phyloP scores from a whole-genome alignment of 1,140 invertebrate genomes.

The Drosophila auraria region DNA sequence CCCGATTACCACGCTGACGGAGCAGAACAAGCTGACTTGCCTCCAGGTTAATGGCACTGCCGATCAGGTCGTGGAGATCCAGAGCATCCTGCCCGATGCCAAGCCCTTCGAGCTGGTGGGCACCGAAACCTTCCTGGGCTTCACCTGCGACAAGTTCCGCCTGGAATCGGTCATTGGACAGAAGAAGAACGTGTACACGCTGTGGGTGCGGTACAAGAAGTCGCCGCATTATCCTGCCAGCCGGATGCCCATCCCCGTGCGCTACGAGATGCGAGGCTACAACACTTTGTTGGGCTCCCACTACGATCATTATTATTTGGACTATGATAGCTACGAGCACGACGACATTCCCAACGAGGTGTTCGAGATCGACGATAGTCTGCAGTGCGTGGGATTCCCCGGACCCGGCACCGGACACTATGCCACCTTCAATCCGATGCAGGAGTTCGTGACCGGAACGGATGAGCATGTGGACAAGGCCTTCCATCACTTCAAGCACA shows the following conservation, averaged over 20 bases:
- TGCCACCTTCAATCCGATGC: constrained; percentile 96
- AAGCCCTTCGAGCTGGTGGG: constrained; percentile 89
- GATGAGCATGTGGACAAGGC: constrained; percentile 91
- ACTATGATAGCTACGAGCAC: constrained; percentile 91
- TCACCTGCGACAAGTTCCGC: constrained; percentile 91
- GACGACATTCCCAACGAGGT: constrained; percentile 89
- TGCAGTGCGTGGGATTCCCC: constrained; percentile 93
- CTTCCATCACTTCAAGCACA: constrained; percentile 91
- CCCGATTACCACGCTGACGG: constrained; percentile 92
- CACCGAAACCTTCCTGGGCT: constrained; percentile 89
- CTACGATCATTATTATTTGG: constrained; percentile 97
- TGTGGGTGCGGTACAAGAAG: constrained; percentile 92
- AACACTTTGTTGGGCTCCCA: constrained; percentile 97
- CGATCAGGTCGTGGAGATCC: constrained; percentile 88
- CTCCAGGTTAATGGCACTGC: constrained; percentile 93
- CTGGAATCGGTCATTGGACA: constrained; percentile 88
- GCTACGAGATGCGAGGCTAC: constrained; percentile 97
- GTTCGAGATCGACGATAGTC: constrained; percentile 89
- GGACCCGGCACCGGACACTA: constrained; percentile 92
- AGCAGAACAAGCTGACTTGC: constrained; percentile 91
- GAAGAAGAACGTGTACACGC: constrained; percentile 94
- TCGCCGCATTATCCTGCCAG: constrained; percentile 82
- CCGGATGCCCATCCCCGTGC: constrained; percentile 88
- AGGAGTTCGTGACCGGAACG: constrained; percentile 92
- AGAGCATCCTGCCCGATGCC: constrained; percentile 93